phyloP scores from a whole-genome alignment of 2,888 invertebrate genomes.

The Busseola fusca region DNA sequence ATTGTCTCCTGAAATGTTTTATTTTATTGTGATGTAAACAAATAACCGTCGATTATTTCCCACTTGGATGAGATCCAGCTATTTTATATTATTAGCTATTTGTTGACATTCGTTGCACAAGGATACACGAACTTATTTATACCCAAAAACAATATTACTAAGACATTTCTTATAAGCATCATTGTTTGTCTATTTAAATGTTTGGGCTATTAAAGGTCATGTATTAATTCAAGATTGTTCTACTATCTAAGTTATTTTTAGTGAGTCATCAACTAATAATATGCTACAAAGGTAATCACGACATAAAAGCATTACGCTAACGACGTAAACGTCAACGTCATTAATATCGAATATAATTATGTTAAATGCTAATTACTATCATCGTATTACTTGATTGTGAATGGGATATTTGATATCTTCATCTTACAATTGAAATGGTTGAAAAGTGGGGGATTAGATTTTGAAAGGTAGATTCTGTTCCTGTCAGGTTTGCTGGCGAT shows the following conservation, averaged over 20 bases:
- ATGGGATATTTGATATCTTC: neutral
- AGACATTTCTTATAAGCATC: neutral
- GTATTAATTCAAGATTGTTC: neutral
- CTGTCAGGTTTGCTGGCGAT: neutral
- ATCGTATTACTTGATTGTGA: constrained; percentile 13
- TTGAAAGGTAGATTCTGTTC: neutral
- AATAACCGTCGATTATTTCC: neutral
- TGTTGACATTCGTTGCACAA: constrained; percentile 16
- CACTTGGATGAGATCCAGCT: neutral
- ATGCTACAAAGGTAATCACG: constrained; percentile 16
- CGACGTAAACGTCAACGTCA: constrained; percentile 16
- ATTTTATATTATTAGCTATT: constrained; percentile 8
- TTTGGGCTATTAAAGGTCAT: neutral
- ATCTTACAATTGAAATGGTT: too few species aligned
- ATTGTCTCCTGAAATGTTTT: neutral
- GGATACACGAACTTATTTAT: neutral
- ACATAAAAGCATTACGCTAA: constrained; percentile 25
- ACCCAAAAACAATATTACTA: neutral
- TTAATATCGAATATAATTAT: constrained; percentile 21
- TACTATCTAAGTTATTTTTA: neutral
- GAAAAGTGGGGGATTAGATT: too few species aligned
- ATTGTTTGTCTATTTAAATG: neutral
- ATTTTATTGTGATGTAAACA: constrained; percentile 9
- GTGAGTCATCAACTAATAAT: neutral
- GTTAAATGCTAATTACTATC: constrained; percentile 33